These are phyloP conservation scores for Sebastolobus altivelis DNA, from an alignment of 2,797 vertebrate species.

Conservation along the genomic window DNA sequence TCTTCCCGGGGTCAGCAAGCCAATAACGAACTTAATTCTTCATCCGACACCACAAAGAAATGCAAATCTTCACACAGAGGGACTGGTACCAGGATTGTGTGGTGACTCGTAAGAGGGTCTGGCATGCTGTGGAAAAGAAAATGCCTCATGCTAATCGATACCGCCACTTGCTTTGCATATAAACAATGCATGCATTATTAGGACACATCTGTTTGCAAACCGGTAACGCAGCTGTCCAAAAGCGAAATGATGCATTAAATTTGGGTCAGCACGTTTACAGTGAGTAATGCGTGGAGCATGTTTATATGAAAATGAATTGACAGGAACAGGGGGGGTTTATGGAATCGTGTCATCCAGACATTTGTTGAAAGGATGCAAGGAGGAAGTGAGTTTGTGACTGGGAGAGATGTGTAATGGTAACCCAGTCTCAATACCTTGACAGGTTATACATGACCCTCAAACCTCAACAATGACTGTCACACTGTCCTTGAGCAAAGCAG, in stretches of 20 bases:
- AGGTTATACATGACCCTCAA: not conserved
- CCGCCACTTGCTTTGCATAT: constrained; percentile 37
- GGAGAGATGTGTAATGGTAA: not conserved
- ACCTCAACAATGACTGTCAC: constrained; percentile 6
- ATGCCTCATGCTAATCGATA: constrained; percentile 26
- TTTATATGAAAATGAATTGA: constrained; percentile 22
- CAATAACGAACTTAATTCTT: constrained; percentile 35
- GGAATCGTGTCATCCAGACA: constrained; percentile 1
- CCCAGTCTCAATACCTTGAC: not conserved
- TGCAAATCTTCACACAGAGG: constrained; percentile 25
- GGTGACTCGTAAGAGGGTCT: constrained; percentile 9
- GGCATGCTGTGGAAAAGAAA: constrained; percentile 15
- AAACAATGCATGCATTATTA: constrained; percentile 42
- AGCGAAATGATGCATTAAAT: constrained; percentile 34
- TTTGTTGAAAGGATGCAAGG: not conserved
- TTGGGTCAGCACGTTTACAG: constrained; percentile 20
- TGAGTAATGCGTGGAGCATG: constrained; percentile 13
- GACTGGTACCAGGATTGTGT: constrained; percentile 1
- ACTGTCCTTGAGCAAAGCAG: constrained; percentile 9
- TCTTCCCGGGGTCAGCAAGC: constrained; percentile 50
- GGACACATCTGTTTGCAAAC: constrained; percentile 44
- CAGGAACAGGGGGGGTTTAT: not conserved
- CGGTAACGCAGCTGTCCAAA: constrained; percentile 6
- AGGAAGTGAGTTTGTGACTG: not conserved
- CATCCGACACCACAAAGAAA: constrained; percentile 8